These are phyloP conservation scores for Formica exsecta DNA, from an alignment of 1,140 invertebrate species.

Conservation along the genomic window DNA sequence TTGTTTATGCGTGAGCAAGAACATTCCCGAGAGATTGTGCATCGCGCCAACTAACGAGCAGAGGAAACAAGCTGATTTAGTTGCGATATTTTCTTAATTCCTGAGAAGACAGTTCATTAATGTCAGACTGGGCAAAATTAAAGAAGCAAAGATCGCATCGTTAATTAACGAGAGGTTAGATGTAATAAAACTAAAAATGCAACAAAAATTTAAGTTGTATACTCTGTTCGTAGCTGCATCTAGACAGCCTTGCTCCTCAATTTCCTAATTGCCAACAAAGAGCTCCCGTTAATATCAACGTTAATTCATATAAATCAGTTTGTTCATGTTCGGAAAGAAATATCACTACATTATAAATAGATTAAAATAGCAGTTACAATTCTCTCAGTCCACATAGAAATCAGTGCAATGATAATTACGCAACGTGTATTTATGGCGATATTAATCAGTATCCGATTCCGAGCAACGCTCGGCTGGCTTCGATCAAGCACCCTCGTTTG, in stretches of 20 bases:
- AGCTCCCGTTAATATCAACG: background rate
- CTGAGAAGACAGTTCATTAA: background rate
- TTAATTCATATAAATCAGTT: background rate
- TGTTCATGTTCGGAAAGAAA: background rate
- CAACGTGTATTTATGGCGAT: conserved; percentile 44
- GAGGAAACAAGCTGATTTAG: conserved; percentile 6
- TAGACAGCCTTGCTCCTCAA: background rate
- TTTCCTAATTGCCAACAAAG: background rate
- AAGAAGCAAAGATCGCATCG: background rate
- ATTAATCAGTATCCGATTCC: conserved; percentile 39
- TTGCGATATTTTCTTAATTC: conserved; percentile 2
- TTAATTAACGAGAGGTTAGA: background rate
- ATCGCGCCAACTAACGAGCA: background rate
- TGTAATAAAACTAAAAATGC: background rate
- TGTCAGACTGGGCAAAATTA: background rate
- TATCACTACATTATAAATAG: conserved; percentile 2
- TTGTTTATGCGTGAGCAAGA: conserved; percentile 58
- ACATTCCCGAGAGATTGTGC: conserved; percentile 27
- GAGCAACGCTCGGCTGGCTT: conserved; percentile 75
- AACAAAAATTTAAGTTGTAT: background rate
- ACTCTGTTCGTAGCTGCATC: background rate
- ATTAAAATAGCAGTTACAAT: conserved; percentile 4
- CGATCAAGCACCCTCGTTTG: conserved; percentile 84
- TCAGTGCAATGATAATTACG: conserved; percentile 22
- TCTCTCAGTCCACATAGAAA: background rate